Evolutionary conservation across 1,140 invertebrate species (phyloP), one percentile per base, ranked within the genome.

Genomic region (Himalopsyche phryganea): DNA sequence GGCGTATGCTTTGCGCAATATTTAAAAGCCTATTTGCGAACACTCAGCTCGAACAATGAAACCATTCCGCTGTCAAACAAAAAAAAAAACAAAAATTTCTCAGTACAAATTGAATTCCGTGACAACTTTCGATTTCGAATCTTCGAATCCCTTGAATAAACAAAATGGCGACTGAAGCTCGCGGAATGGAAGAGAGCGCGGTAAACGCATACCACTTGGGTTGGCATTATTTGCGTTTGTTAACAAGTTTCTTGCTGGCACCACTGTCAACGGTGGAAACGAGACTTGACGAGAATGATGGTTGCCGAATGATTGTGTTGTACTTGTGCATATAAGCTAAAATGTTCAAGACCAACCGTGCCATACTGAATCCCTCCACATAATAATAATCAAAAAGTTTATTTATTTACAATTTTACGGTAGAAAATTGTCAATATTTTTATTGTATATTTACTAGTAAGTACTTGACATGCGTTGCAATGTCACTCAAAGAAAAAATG

Each of bases 171-270:
- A 17, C 23, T 13, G 19, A 50, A 13, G 13, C 35, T 32, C 35
- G 35, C 1, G 48, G 9, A 18, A 23, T 41, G 49, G 23, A 40
- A 42, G 32, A 17, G 19, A 28, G 23, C 23, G 23, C 23, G 23
- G 23, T 28, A 28, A 28, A 28, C 23, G 41, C 20, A 19, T 13
- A 36, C 18, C 42, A 44, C 50, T 53, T 44, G 17, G 35, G 10
- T 18, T 28, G 35, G 19, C 54, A 50, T 57, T 57, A 57, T 57
- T 57, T 57, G 54, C 54, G 33, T 50, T 57, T 15, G 54, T 40
- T 57, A 57, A 57, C 54, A 38, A 42, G 54, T 48, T 49, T 49
- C 28, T 18, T 13, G 19, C 5, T 17, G 18, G 42, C 42, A 20
- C 23, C 23, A 28, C 9, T 28, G 23, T 28, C 23, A 28, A 9